A percentile compares a stretch with the other conserved stretches of the same genome.
These are phyloP conservation scores for Melanotus villosus DNA, from an alignment of 2,888 invertebrate species.

Conservation along the genomic window DNA sequence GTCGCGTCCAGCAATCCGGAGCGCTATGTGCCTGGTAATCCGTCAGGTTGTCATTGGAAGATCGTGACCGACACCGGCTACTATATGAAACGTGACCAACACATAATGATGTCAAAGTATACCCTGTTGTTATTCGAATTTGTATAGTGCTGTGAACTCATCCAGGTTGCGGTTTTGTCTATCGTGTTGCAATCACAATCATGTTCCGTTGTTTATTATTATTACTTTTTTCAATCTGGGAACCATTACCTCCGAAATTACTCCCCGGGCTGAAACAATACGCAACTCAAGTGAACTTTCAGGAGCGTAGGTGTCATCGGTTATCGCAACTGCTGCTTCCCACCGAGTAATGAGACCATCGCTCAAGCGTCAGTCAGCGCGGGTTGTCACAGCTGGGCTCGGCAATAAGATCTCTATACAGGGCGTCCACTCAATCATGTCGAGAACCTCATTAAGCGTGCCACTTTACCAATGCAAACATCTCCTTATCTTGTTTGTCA, in stretches of 20 bases:
- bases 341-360: conserved; percentile 61
- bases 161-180: conserved; percentile 59
- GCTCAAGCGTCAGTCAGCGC: conserved; percentile 59
- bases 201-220: conserved; percentile 22
- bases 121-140: conserved; percentile 60
- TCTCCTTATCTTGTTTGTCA: conserved; percentile 57
- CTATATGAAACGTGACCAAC: conserved; percentile 67
- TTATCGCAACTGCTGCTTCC: conserved; percentile 57
- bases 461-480: conserved; percentile 54
- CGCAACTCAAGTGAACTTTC: conserved; percentile 30
- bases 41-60: conserved; percentile 60
- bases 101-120: conserved; percentile 67
- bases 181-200: conserved; percentile 53
- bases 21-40: conserved; percentile 50
- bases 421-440: conserved; percentile 59
- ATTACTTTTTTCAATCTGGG: conserved; percentile 33
- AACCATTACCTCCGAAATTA: conserved; percentile 42
- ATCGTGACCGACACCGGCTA: conserved; percentile 67
- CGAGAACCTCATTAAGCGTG: conserved; percentile 57
- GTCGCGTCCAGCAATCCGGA: conserved; percentile 47
- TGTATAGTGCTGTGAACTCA: conserved; percentile 51
- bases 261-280: conserved; percentile 42
- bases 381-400: conserved; percentile 54
- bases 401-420: conserved; percentile 57
- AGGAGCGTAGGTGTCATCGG: conserved; percentile 53